These are phyloP conservation scores for Nycticryphes semicollaris DNA, from an alignment of 2,113 vertebrate species.

Conservation along the genomic window DNA sequence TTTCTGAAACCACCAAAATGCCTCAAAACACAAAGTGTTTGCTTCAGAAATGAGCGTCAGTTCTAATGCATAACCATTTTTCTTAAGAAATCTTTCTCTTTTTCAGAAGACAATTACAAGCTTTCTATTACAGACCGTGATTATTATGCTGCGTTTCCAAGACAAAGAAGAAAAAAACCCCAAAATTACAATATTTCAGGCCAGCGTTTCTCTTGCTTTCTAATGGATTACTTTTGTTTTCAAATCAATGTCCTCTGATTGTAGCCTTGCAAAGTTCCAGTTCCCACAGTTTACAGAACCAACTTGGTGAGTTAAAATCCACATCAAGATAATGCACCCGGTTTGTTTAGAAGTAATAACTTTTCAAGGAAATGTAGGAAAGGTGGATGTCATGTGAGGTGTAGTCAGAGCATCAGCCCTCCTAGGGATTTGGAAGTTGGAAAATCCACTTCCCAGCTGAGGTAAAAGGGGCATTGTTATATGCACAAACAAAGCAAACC, in stretches of 20 bases:
- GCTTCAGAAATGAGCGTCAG: neutral
- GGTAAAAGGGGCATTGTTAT: neutral
- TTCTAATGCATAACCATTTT: slow-evolving; percentile 22
- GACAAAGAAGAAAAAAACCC: slow-evolving; percentile 4
- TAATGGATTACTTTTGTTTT: slow-evolving; percentile 65
- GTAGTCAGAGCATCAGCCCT: neutral
- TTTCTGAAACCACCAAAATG: slow-evolving; percentile 53
- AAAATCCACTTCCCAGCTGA: neutral
- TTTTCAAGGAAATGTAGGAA: neutral
- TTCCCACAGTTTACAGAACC: slow-evolving; percentile 14
- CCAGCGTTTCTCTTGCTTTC: slow-evolving; percentile 48
- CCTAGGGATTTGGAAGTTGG: neutral
- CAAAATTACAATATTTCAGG: slow-evolving; percentile 15
- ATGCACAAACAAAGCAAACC: neutral
- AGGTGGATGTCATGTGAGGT: neutral
- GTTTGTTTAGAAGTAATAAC: slow-evolving; percentile 28
- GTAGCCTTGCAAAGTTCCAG: slow-evolving; percentile 19
- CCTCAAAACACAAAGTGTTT: neutral
- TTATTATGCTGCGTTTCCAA: neutral
- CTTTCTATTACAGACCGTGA: neutral
- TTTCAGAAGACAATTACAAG: slow-evolving; percentile 17
- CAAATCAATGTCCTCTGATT: slow-evolving; percentile 50
- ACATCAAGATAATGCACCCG: neutral
- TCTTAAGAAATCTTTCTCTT: neutral
- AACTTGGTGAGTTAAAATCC: slow-evolving; percentile 41